Conservation (phyloP, 2,113 vertebrate species). For the Dermatemys mawii region DNA sequence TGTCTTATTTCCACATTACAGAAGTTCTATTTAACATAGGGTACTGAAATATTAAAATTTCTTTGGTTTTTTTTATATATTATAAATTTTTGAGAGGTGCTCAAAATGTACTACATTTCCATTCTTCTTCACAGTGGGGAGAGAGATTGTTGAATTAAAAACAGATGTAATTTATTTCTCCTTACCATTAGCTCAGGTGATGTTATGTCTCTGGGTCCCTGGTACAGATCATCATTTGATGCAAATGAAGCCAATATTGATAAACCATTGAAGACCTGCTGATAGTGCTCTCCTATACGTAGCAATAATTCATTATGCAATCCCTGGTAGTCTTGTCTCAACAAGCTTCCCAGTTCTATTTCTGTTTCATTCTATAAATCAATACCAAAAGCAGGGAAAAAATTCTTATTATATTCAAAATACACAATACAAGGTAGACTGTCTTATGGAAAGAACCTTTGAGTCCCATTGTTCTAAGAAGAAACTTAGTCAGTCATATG, state of each 20-base stretch:
- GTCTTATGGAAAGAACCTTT: background rate
- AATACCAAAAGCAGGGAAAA: background rate
- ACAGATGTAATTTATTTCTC: background rate
- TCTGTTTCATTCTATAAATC: slow-evolving; percentile 92
- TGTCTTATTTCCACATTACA: background rate
- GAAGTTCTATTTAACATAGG: background rate
- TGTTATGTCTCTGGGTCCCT: slow-evolving; percentile 89
- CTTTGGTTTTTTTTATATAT: background rate
- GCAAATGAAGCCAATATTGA: slow-evolving; percentile 95
- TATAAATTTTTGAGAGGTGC: background rate
- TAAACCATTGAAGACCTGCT: slow-evolving; percentile 98
- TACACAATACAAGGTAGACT: background rate
- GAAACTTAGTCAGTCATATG: background rate
- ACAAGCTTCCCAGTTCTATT: slow-evolving; percentile 94
- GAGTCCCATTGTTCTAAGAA: background rate
- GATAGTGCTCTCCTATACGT: slow-evolving; percentile 95
- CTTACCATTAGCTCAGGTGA: slow-evolving; percentile 92
- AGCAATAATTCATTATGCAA: slow-evolving; percentile 95
- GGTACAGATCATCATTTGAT: slow-evolving; percentile 92
- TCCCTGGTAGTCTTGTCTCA: slow-evolving; percentile 97
- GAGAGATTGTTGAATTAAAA: background rate
- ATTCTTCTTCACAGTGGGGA: background rate
- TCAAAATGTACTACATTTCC: background rate
- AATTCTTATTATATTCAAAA: background rate
- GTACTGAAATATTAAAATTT: background rate